phyloP scores from a whole-genome alignment of 2,797 vertebrate genomes.

The Periparus ater region DNA sequence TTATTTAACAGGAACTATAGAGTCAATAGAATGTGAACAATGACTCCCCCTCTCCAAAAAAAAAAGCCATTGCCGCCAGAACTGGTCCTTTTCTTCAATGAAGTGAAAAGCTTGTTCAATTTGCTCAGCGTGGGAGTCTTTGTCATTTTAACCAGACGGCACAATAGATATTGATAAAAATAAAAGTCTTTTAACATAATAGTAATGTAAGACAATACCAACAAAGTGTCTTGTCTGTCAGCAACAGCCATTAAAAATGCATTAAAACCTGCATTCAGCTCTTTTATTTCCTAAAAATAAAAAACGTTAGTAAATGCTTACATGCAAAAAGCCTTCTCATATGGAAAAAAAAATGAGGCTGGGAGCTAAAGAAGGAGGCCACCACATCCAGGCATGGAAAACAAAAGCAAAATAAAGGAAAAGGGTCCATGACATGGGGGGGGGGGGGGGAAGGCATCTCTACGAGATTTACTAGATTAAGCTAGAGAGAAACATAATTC shows the following conservation, averaged over 20 bases:
- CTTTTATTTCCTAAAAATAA: constrained; percentile 72
- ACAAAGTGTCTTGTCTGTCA: constrained; percentile 64
- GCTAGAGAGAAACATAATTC: constrained; percentile 32
- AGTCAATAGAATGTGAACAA: constrained; percentile 68
- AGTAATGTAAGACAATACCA: constrained; percentile 70
- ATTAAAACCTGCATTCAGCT: constrained; percentile 67
- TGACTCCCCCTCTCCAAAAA: constrained; percentile 4
- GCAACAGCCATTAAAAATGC: constrained; percentile 73
- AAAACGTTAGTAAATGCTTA: constrained; percentile 59
- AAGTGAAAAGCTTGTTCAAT: constrained; percentile 69
- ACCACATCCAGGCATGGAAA: constrained; percentile 56
- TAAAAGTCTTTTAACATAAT: constrained; percentile 75
- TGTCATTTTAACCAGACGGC: constrained; percentile 71
- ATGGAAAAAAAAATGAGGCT: constrained; percentile 42
- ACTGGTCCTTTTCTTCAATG: constrained; percentile 63
- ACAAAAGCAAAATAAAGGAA: constrained; percentile 64
- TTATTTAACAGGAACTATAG: constrained; percentile 70
- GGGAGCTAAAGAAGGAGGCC: constrained; percentile 35
- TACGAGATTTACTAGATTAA: constrained; percentile 14
- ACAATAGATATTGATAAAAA: constrained; percentile 76
- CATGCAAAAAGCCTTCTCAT: constrained; percentile 54
- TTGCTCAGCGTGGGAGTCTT: constrained; percentile 69
- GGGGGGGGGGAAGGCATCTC: no score
- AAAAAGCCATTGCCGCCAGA: constrained; percentile 21
- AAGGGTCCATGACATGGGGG: not conserved